These are phyloP conservation scores for Solenodon paradoxus DNA, from an alignment of 2,113 vertebrate species.

Conservation along the genomic window DNA sequence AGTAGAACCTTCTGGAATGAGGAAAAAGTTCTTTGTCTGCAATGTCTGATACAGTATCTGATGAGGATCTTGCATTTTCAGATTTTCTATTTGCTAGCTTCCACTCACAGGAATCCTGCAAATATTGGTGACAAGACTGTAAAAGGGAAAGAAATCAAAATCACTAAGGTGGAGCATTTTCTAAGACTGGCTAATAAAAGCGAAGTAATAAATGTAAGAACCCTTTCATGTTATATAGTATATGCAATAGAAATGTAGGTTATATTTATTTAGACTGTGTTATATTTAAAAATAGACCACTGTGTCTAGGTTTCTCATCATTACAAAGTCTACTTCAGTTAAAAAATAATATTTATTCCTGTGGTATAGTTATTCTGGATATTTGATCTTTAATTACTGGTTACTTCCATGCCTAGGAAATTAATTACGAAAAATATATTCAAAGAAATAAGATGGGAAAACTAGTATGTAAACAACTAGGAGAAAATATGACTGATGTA, in stretches of 20 bases:
- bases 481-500: slow-evolving; percentile 2
- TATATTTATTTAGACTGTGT: slow-evolving; percentile 18
- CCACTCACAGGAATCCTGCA: background rate
- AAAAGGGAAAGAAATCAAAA: background rate
- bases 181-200: background rate
- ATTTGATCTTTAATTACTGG: slow-evolving; percentile 12
- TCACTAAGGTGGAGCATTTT: background rate
- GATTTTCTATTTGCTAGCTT: background rate
- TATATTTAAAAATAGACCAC: slow-evolving; percentile 4
- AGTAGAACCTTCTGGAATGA: background rate
- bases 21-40: background rate
- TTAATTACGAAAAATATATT: background rate
- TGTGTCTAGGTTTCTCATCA: background rate
- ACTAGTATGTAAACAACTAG: background rate
- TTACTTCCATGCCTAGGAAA: background rate
- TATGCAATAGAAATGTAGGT: background rate
- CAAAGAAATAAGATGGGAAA: background rate
- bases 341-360: background rate
- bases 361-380: background rate
- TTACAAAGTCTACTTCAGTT: slow-evolving; percentile 14
- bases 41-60: background rate
- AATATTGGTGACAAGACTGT: background rate
- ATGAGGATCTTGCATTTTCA: background rate
- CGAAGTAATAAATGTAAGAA: background rate
- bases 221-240: background rate